phyloP scores from a whole-genome alignment of 1,140 invertebrate species.

The Panonychus citri region DNA sequence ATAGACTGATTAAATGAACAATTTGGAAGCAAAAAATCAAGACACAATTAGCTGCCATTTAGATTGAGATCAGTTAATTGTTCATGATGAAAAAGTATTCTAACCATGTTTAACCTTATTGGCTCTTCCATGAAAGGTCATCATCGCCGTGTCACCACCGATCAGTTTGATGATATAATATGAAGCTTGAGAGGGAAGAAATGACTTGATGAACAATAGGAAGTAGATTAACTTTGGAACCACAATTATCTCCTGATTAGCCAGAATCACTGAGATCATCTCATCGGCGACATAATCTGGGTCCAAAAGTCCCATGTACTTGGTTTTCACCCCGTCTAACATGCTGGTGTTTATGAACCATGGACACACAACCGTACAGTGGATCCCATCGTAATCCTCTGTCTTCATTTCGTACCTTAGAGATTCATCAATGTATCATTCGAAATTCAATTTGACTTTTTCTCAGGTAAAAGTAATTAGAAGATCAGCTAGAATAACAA shows the following conservation, averaged over 20 bases:
- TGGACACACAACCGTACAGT: conserved; percentile 72
- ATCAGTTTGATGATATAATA: not conserved
- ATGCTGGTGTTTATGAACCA: conserved; percentile 55
- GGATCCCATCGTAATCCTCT: conserved; percentile 40
- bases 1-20: no score
- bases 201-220: not conserved
- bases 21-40: no score
- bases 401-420: conserved; percentile 35
- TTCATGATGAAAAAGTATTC: no score
- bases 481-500: no score
- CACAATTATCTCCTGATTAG: conserved; percentile 48
- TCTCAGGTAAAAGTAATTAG: no score
- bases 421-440: conserved; percentile 78
- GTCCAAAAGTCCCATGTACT: conserved; percentile 5
- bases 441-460: no score
- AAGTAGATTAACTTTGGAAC: conserved; percentile 27
- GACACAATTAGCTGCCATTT: no score
- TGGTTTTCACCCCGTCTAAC: conserved; percentile 35
- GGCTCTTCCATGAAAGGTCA: conserved; percentile 2
- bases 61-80: no score
- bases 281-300: conserved; percentile 62
- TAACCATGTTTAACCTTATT: not conserved
- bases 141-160: conserved; percentile 4
- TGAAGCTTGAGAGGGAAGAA: not conserved
- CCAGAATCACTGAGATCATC: conserved; percentile 52